Conservation (phyloP, 2,113 vertebrate species). For the Aegypius monachus region DNA sequence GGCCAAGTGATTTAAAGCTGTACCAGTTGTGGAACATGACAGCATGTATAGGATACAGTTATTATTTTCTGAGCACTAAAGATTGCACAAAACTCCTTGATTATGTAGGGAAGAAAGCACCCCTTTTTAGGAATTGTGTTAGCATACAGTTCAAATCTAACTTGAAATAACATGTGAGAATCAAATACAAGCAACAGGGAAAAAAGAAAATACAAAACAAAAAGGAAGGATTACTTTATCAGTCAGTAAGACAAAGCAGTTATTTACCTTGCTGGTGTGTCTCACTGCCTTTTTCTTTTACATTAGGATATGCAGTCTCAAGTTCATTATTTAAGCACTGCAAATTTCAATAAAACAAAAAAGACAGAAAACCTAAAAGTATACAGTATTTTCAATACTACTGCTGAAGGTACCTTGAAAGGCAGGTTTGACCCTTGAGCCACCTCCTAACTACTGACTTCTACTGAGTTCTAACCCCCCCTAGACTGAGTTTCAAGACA, state of each 20-base stretch:
- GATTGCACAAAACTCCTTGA: background rate
- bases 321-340: background rate
- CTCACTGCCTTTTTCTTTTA: background rate
- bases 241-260: background rate
- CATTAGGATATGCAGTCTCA: background rate
- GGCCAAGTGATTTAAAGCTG: background rate
- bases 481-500: background rate
- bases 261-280: background rate
- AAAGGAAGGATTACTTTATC: background rate
- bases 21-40: background rate
- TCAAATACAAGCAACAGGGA: background rate
- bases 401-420: background rate
- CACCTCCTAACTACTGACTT: background rate
- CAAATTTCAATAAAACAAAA: background rate
- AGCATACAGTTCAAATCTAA: background rate
- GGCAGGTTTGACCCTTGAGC: background rate
- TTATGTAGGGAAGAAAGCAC: background rate
- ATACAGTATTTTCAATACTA: background rate
- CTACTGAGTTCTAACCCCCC: background rate
- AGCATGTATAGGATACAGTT: background rate
- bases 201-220: background rate
- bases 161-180: background rate
- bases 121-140: background rate
- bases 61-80: background rate
- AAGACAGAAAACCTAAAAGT: background rate